A percentile compares a stretch with the other conserved stretches of the same genome.
phyloP scores from a whole-genome alignment of 2,113 vertebrate species.

The Anoura caudifer region DNA sequence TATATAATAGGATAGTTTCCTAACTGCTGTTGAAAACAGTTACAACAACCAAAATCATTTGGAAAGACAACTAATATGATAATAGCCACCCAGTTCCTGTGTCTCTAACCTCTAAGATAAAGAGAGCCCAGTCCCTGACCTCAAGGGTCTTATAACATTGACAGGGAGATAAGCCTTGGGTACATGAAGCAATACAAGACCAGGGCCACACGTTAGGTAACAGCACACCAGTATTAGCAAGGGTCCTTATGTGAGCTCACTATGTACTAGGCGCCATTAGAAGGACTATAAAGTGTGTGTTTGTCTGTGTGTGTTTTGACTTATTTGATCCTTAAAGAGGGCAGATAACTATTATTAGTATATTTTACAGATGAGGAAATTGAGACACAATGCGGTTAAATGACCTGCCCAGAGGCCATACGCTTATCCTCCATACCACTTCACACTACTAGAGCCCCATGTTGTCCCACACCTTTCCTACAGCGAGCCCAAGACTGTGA shows the following conservation, averaged over 20 bases:
- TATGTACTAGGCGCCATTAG: not conserved
- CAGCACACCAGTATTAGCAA: not conserved
- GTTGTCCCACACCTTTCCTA: not conserved
- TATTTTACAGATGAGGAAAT: conserved; percentile 17
- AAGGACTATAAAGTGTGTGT: not conserved
- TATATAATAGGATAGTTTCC: not conserved
- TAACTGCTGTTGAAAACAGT: not conserved
- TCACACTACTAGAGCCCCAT: not conserved
- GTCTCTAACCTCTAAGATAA: conserved; percentile 20
- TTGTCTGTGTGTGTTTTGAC: not conserved
- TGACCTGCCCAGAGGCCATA: not conserved
- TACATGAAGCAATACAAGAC: conserved; percentile 22
- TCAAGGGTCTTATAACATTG: not conserved
- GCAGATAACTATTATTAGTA: not conserved
- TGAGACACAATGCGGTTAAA: not conserved
- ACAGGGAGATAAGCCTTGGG: conserved; percentile 31
- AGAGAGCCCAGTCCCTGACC: conserved; percentile 25
- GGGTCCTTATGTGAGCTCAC: not conserved
- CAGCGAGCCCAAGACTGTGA: not conserved
- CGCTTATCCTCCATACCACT: not conserved
- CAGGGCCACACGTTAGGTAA: not conserved
- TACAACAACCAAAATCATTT: not conserved
- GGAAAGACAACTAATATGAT: not conserved
- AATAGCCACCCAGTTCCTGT: not conserved
- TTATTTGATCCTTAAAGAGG: not conserved